Evolutionary conservation across 2,888 invertebrate genomes (phyloP).

Genomic region (Cephus rjabovi): DNA sequence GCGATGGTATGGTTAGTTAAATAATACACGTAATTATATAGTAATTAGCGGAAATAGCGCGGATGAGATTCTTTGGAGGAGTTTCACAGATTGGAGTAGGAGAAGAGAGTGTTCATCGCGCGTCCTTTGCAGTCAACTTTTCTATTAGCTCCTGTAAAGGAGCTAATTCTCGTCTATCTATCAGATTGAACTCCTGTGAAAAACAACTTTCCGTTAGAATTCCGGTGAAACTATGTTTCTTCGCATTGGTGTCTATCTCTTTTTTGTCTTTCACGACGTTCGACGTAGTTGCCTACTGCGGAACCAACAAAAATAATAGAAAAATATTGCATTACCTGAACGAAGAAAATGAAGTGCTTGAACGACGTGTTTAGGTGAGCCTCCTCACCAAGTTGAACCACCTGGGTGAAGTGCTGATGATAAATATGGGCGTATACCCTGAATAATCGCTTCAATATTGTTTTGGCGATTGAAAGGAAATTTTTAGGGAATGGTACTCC

Average conservation of each 20-base stretch:
- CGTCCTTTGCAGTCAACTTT: constrained; percentile 90
- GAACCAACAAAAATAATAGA: too few relatives aligned
- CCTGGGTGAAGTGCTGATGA: constrained; percentile 98
- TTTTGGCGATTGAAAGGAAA: constrained; percentile 96
- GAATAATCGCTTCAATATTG: constrained; percentile 96
- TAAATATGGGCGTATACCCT: constrained; percentile 99
- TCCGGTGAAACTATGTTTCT: too few relatives aligned
- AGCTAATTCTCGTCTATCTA: constrained; percentile 95
- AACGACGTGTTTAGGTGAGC: constrained; percentile 99
- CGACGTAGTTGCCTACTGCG: background rate
- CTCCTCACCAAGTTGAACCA: constrained; percentile 97
- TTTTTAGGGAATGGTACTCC: constrained; percentile 99
- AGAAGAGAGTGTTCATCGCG: constrained; percentile 73
- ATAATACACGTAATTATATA: constrained; percentile 46
- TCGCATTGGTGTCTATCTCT: too few relatives aligned
- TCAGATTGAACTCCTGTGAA: constrained; percentile 94
- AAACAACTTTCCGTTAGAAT: background rate
- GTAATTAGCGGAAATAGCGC: constrained; percentile 47
- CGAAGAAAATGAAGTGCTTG: constrained; percentile 99
- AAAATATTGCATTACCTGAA: constrained; percentile 73
- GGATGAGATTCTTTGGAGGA: constrained; percentile 63
- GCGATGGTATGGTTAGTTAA: constrained; percentile 44
- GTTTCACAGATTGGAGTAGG: constrained; percentile 43
- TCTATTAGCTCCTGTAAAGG: constrained; percentile 98
- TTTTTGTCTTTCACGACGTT: too few relatives aligned